Percentiles rank a stretch among this genome's conserved stretches.
phyloP scores from a whole-genome alignment of 1,140 invertebrate genomes.

The Diuraphis noxia region DNA sequence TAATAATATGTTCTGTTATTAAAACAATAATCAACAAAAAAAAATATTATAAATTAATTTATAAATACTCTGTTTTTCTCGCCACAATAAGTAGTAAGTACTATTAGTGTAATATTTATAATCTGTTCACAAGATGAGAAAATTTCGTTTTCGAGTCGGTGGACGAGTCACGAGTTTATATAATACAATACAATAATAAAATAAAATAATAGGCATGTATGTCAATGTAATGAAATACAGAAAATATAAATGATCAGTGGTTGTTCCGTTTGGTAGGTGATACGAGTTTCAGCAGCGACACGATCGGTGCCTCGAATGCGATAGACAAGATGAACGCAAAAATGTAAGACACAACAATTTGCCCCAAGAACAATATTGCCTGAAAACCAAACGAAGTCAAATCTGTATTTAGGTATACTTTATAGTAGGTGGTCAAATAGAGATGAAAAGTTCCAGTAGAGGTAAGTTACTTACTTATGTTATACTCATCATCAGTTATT shows the following conservation, averaged over 20 bases:
- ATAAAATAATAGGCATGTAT: background rate
- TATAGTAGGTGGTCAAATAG: background rate
- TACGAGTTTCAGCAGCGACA: constrained; percentile 81
- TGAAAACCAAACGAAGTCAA: constrained; percentile 60
- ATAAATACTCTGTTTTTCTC: background rate
- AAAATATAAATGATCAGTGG: background rate
- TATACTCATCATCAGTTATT: no score
- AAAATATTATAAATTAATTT: background rate
- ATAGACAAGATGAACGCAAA: constrained; percentile 78
- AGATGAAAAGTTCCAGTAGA: no score
- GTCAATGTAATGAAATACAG: background rate
- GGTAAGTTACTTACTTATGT: no score
- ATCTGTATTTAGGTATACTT: background rate
- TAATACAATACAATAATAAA: background rate
- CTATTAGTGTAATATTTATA: background rate
- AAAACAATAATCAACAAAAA: background rate
- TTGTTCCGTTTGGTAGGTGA: constrained; percentile 66
- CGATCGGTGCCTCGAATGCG: constrained; percentile 79
- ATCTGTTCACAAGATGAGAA: background rate
- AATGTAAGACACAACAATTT: constrained; percentile 74
- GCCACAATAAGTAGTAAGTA: background rate
- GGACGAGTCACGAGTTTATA: background rate
- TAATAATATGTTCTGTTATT: background rate
- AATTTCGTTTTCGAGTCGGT: background rate
- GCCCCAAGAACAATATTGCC: constrained; percentile 69